Base-by-base conservation (phyloP, 2,797 vertebrate species). In the Podarcis siculus region DNA sequence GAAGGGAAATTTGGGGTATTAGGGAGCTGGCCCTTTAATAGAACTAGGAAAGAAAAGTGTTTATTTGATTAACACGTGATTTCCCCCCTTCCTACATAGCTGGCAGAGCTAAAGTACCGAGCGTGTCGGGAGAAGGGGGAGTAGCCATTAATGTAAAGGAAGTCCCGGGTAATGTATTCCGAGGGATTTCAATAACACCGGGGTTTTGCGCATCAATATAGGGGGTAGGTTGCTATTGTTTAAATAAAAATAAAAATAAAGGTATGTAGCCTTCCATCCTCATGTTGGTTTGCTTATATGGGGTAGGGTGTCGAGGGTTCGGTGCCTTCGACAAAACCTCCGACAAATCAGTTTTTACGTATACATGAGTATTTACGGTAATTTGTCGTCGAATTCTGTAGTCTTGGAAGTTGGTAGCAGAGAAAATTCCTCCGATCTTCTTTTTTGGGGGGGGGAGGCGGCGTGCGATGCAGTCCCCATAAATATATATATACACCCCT, bases 341-440 rank as follows among this genome's bases (percentile, higher is more conserved):
- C 71, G 27, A 17, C 7, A n/a, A 84, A 80, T 69, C 73, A 3
- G 13, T 27, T 66, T 32, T 86, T 91, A 90, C 92, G 89, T 90
- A 72, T 92, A 91, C 49, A 92, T 89, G 89, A 87, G 72, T 93
- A 92, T 93, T 93, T 93, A 94, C 94, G 91, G 94, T 94, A 94
- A 88, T 86, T 84, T 72, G 7, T 84, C 85, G 80, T 82, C 88
- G 42, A 45, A 67, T 58, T 21, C 88, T 89, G 88, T 83, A 86
- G 92, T 89, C 89, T 72, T 67, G 79, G 42, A 86, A 86, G 78
- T 81, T 45, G n/a, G 66, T 45, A 30, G 32, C 32, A 5, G 9
- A 39, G 21, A 30, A 72, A 81, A 85, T 67, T 81, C 78, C 71
- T 76, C 37, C 23, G 21, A n/a, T 42, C 25, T 85, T 75, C 42